phyloP scores from a whole-genome alignment of 2,888 invertebrate genomes.

The Zelleria hepariella region DNA sequence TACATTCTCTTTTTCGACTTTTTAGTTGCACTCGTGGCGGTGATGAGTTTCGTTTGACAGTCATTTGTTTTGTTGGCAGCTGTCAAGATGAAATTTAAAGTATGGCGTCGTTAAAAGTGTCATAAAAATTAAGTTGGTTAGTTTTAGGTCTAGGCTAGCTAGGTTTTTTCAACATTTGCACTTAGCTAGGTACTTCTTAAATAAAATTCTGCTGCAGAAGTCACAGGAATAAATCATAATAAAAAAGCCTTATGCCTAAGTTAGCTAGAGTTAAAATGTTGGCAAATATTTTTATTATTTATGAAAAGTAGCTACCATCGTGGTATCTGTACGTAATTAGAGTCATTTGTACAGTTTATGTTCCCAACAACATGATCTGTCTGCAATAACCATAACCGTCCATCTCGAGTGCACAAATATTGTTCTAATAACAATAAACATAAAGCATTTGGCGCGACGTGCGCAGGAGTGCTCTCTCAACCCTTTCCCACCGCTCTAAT shows the following conservation, averaged over 20 bases:
- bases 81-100: background rate
- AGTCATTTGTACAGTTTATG: background rate
- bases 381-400: conserved; percentile 59
- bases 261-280: no score
- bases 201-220: no score
- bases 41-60: background rate
- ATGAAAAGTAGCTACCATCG: background rate
- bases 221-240: no score
- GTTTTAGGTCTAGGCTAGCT: no score
- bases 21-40: conserved; percentile 1
- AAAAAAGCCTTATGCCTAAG: no score
- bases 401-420: conserved; percentile 65
- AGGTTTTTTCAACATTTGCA: no score
- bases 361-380: conserved; percentile 30
- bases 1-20: conserved; percentile 33
- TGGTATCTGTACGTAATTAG: background rate
- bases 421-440: conserved; percentile 70
- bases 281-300: no score
- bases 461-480: conserved; percentile 12
- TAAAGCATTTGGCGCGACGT: conserved; percentile 47
- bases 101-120: no score
- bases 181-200: no score
- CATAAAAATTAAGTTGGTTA: no score
- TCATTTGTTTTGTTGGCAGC: conserved; percentile 4
- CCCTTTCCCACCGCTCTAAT: conserved; percentile 66